A percentile compares a stretch with the other conserved stretches of the same genome.
These are phyloP conservation scores for Cavia aperea DNA, from an alignment of 2,113 vertebrate genomes.

Conservation along the genomic window DNA sequence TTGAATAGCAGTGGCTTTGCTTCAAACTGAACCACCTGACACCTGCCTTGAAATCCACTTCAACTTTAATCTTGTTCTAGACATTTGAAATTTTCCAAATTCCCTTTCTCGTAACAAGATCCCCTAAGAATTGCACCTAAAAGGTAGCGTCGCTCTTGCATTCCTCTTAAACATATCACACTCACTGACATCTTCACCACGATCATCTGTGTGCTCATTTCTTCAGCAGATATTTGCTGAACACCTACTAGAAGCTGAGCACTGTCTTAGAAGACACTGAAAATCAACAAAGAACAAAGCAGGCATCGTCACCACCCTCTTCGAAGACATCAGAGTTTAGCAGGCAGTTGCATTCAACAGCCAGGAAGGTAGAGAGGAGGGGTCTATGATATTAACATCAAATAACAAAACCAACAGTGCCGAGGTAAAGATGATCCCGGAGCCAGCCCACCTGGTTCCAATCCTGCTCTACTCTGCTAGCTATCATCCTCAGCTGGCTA, in stretches of 20 bases:
- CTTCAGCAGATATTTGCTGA: background rate
- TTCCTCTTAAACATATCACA: background rate
- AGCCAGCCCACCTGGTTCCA: background rate
- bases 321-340: background rate
- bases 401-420: background rate
- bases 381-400: background rate
- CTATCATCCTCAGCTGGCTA: background rate
- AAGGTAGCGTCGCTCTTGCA: background rate
- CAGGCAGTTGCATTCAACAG: fast-evolving
- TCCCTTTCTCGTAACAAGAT: background rate
- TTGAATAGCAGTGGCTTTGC: slow-evolving; percentile 38
- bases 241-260: background rate
- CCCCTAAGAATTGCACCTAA: background rate
- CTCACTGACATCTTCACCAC: background rate
- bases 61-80: slow-evolving; percentile 36
- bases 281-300: background rate
- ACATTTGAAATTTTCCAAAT: slow-evolving; percentile 52
- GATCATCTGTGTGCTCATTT: background rate
- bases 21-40: slow-evolving; percentile 19
- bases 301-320: background rate
- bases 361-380: background rate
- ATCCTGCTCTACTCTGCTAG: background rate
- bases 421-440: background rate
- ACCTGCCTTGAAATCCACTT: slow-evolving; percentile 38
- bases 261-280: background rate